A percentile compares a stretch with the other conserved stretches of the same genome.
Evolutionary conservation across 2,113 vertebrate species (phyloP).

Genomic region (Cercopithecus mona): DNA sequence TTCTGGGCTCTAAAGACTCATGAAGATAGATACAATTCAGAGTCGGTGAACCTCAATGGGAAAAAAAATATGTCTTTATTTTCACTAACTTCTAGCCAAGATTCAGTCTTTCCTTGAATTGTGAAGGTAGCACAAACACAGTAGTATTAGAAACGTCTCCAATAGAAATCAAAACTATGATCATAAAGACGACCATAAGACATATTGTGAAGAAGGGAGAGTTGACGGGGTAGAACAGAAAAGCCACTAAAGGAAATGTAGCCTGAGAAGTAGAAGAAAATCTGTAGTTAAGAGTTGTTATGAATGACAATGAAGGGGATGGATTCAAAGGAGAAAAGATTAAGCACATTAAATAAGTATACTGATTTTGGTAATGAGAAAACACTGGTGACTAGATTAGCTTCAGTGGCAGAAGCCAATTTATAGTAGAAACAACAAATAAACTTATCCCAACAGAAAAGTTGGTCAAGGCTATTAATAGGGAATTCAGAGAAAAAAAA

Average conservation of each 20-base stretch:
- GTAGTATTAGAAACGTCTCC: not conserved
- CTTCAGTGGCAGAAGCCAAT: conserved; percentile 25
- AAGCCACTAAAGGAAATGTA: not conserved
- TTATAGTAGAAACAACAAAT: not conserved
- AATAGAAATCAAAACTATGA: not conserved
- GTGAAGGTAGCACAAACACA: not conserved
- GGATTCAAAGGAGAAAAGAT: not conserved
- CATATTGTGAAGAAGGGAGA: not conserved
- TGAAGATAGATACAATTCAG: not conserved
- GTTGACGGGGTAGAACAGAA: not conserved
- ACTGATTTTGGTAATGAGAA: not conserved
- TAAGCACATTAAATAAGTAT: not conserved
- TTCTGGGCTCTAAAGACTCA: not conserved
- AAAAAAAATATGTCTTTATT: not conserved
- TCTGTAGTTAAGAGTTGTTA: not conserved
- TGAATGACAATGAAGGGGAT: not conserved
- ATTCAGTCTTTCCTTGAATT: not conserved
- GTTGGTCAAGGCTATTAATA: not conserved
- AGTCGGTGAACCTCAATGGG: not conserved
- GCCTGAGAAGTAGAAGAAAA: not conserved
- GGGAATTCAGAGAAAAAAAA: conserved; percentile 14
- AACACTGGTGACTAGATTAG: not conserved
- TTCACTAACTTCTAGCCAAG: not conserved
- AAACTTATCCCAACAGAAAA: not conserved
- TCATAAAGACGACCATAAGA: not conserved